A percentile compares a stretch with the other conserved stretches of the same genome.
These are phyloP conservation scores for Ivindomyrus marchei DNA, from an alignment of 2,113 vertebrate genomes.

Conservation along the genomic window DNA sequence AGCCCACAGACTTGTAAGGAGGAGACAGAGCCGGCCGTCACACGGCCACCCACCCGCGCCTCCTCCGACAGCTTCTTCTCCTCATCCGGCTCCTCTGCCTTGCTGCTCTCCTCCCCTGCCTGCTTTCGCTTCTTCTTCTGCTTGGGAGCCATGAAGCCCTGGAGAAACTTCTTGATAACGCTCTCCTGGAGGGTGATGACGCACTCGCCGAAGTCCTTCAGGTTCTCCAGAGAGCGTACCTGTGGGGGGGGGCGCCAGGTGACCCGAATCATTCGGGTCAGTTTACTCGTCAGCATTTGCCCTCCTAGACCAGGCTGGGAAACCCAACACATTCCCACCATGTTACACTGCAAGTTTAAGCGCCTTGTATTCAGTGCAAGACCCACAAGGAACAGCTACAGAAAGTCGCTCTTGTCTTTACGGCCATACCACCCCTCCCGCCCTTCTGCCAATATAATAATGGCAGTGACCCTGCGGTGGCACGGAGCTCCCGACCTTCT, in stretches of 20 bases:
- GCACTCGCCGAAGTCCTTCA: conserved; percentile 89
- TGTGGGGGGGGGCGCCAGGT: conserved; percentile 35
- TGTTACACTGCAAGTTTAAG: not conserved
- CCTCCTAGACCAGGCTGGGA: no score
- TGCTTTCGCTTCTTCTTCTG: conserved; percentile 83
- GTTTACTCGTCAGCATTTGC: not conserved
- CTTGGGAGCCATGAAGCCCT: conserved; percentile 98
- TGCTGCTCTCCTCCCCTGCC: conserved; percentile 70
- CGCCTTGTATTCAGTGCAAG: not conserved
- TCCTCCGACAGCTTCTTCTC: conserved; percentile 91
- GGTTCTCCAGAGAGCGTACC: conserved; percentile 73
- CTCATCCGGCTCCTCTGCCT: conserved; percentile 85
- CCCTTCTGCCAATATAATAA: not conserved
- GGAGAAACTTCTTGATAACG: conserved; percentile 94
- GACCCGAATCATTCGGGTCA: not conserved
- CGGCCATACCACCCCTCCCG: not conserved
- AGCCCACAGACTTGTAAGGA: not conserved
- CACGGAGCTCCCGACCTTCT: conserved; percentile 59
- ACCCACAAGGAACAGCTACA: not conserved
- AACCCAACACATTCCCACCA: not conserved
- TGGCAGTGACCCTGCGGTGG: not conserved
- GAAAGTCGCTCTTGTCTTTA: not conserved
- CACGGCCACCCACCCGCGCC: conserved; percentile 70
- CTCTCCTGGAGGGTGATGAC: conserved; percentile 85
- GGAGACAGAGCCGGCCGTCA: not conserved